A percentile compares a stretch with the other conserved stretches of the same genome.
phyloP scores from a whole-genome alignment of 2,888 invertebrate genomes.

The Nemotelus pantherinus region DNA sequence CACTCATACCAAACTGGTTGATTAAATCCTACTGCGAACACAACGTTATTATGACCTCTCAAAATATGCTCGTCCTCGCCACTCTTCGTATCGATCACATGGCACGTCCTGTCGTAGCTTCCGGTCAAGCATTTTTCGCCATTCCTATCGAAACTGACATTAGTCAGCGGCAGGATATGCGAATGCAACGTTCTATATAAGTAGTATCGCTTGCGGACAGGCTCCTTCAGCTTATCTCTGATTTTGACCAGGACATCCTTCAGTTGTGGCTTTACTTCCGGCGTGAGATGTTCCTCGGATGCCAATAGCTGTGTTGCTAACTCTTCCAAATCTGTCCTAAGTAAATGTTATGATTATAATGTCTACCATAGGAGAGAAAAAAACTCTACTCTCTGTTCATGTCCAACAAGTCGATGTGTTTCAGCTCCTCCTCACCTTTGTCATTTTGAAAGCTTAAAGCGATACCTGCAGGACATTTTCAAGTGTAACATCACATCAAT shows the following conservation, averaged over 20 bases:
- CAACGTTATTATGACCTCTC: conserved; percentile 81
- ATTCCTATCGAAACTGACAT: conserved; percentile 75
- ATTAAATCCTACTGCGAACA: conserved; percentile 82
- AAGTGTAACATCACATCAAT: conserved; percentile 18
- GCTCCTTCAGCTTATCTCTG: conserved; percentile 72
- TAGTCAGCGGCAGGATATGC: conserved; percentile 77
- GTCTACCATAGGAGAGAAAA: not conserved
- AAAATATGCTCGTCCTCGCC: conserved; percentile 76
- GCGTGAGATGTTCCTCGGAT: conserved; percentile 69
- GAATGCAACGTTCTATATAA: conserved; percentile 73
- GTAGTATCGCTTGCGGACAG: conserved; percentile 72
- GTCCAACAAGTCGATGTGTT: conserved; percentile 73
- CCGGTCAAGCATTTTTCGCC: conserved; percentile 81
- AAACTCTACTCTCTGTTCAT: conserved; percentile 69
- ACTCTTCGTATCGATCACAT: conserved; percentile 78
- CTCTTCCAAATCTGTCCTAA: conserved; percentile 47
- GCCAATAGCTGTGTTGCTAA: conserved; percentile 61
- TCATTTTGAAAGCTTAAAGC: conserved; percentile 72
- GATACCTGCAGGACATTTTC: conserved; percentile 64
- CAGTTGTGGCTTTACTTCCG: conserved; percentile 69
- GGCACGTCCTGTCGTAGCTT: conserved; percentile 86
- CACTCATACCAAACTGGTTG: conserved; percentile 75
- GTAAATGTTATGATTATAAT: conserved; percentile 43
- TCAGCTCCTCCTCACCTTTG: conserved; percentile 69
- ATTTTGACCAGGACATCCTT: conserved; percentile 71